phyloP scores from a whole-genome alignment of 2,113 vertebrate genomes.

The Thamnaconus septentrionalis region DNA sequence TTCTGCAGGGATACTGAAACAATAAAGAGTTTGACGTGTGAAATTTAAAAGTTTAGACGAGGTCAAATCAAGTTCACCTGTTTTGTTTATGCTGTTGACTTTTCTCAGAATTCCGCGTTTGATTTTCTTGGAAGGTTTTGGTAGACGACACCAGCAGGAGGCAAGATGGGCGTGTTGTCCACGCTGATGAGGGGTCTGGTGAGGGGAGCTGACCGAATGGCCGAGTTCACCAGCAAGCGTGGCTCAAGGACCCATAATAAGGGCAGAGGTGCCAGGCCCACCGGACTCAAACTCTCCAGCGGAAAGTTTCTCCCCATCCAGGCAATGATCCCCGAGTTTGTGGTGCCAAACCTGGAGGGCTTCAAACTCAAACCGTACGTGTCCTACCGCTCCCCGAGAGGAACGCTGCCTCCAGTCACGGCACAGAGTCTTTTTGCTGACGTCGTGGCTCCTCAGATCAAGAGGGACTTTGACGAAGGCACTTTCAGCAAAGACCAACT shows the following conservation, averaged over 20 bases:
- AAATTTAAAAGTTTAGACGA: no score
- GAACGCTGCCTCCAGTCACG: conserved; percentile 76
- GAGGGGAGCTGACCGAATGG: conserved; percentile 86
- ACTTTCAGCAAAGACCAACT: conserved; percentile 74
- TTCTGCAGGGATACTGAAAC: no score
- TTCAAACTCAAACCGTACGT: conserved; percentile 92
- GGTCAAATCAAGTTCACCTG: no score
- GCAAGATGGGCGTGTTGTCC: conserved; percentile 85
- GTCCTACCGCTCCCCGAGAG: conserved; percentile 79
- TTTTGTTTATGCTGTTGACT: no score
- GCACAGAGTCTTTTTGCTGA: conserved; percentile 81
- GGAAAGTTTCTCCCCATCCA: conserved; percentile 77
- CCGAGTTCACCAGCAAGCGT: conserved; percentile 90
- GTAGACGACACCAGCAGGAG: no score
- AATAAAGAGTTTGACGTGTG: no score
- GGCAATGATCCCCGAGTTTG: conserved; percentile 86
- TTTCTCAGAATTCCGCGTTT: no score
- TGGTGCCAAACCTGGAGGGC: conserved; percentile 87
- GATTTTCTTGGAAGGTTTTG: no score
- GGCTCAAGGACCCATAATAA: conserved; percentile 83
- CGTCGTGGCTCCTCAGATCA: conserved; percentile 79
- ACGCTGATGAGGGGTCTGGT: conserved; percentile 79
- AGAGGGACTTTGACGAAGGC: conserved; percentile 81
- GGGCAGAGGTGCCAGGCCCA: conserved; percentile 77
- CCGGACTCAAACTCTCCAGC: conserved; percentile 72